Evolutionary conservation across 1,140 invertebrate genomes (phyloP).

Genomic region (Coptotermes formosanus): DNA sequence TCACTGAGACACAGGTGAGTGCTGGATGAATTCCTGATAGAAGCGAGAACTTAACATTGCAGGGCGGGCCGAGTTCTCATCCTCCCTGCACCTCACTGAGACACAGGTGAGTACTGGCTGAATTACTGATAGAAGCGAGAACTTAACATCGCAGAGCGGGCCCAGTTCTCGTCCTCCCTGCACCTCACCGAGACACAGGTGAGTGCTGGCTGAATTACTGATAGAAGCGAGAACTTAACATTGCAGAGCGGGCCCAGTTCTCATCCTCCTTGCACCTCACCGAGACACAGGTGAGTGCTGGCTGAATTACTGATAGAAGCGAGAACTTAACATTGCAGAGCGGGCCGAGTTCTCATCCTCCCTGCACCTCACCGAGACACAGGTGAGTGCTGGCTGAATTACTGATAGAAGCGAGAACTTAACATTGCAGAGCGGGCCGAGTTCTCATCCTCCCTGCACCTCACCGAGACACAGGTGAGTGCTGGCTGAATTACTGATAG

Average conservation of each 20-base stretch:
- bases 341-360: too few species aligned
- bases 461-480: too few species aligned
- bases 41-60: constrained; percentile 97
- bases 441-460: too few species aligned
- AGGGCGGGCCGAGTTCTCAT: constrained; percentile 94
- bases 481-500: background rate
- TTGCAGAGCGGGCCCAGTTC: too few species aligned
- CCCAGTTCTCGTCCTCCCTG: constrained; percentile 91
- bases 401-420: too few species aligned
- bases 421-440: too few species aligned
- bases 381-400: too few species aligned
- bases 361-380: too few species aligned
- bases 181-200: constrained; percentile 94
- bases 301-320: too few species aligned
- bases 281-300: too few species aligned
- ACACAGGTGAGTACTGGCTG: constrained; percentile 68
- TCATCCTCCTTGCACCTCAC: too few species aligned
- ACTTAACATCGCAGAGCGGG: constrained; percentile 91
- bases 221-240: constrained; percentile 94
- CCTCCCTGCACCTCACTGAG: constrained; percentile 89
- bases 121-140: constrained; percentile 94
- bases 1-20: constrained; percentile 90
- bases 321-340: too few species aligned
- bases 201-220: constrained; percentile 56
- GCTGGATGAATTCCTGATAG: constrained; percentile 67